A percentile compares a stretch with the other conserved stretches of the same genome.
These are phyloP conservation scores for Ahaetulla prasina DNA, from an alignment of 2,113 vertebrate genomes.

Conservation along the genomic window DNA sequence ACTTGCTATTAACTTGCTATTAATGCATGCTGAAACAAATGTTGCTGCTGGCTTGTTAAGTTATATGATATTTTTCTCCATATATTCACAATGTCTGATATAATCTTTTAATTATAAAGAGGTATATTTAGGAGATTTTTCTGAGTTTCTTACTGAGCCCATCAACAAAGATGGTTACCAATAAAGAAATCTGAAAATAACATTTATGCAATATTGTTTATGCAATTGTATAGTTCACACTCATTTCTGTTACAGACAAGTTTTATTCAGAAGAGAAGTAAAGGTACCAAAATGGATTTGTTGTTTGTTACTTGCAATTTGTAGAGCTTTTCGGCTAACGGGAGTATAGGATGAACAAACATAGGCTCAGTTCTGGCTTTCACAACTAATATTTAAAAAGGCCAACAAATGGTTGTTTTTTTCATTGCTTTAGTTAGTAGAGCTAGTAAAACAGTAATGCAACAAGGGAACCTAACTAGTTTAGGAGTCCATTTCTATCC, in stretches of 20 bases:
- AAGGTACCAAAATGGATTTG: background rate
- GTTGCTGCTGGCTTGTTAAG: background rate
- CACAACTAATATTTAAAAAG: background rate
- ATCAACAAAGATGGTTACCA: background rate
- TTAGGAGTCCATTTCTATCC: background rate
- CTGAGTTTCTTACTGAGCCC: background rate
- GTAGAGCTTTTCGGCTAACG: background rate
- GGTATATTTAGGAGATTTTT: background rate
- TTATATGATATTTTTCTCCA: constrained; percentile 2
- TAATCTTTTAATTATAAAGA: background rate
- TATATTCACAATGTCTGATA: background rate
- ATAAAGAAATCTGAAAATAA: background rate
- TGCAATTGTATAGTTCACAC: too few species aligned
- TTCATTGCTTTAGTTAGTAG: background rate
- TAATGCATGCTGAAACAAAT: constrained; percentile 38
- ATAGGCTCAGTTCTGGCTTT: background rate
- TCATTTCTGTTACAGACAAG: background rate
- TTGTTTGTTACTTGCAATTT: background rate
- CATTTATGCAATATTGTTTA: background rate
- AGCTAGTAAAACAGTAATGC: background rate
- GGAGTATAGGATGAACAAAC: background rate
- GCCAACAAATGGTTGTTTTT: background rate
- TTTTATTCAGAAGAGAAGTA: background rate
- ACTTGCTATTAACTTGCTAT: constrained; percentile 35
- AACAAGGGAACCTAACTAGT: background rate